These are phyloP conservation scores for Medauroidea extradentata DNA, from an alignment of 1,140 invertebrate species.

Conservation along the genomic window DNA sequence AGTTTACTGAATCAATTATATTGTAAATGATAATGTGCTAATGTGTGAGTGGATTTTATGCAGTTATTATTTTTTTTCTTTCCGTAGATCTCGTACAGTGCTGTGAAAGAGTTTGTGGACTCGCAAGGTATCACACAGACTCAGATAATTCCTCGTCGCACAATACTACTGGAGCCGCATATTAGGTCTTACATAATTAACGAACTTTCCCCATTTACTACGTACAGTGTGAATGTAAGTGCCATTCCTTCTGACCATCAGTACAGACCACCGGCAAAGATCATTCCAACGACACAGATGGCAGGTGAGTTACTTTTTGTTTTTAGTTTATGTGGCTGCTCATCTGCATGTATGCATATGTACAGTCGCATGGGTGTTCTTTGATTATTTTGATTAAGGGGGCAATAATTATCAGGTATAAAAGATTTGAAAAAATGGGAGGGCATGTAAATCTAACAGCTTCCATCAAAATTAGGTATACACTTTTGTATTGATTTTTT, in stretches of 20 bases:
- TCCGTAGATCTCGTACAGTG: conserved; percentile 76
- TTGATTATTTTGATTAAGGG: too few species aligned
- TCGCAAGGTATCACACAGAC: conserved; percentile 88
- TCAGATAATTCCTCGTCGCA: conserved; percentile 69
- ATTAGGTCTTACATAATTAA: conserved; percentile 70
- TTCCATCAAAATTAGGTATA: too few species aligned
- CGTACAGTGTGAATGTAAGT: conserved; percentile 91
- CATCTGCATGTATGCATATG: too few species aligned
- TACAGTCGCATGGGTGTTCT: too few species aligned
- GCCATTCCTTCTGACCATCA: conserved; percentile 78
- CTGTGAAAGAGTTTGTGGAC: conserved; percentile 92
- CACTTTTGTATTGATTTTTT: too few species aligned
- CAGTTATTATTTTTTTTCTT: background rate
- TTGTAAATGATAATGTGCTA: too few species aligned
- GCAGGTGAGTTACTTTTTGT: conserved; percentile 47
- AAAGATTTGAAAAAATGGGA: too few species aligned
- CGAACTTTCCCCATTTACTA: conserved; percentile 88
- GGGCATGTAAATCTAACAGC: too few species aligned
- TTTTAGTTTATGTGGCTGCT: too few species aligned
- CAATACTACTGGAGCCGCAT: conserved; percentile 66
- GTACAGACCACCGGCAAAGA: conserved; percentile 85
- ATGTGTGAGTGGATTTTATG: too few species aligned
- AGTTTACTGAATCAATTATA: too few species aligned
- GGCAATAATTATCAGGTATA: too few species aligned
- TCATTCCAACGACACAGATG: conserved; percentile 95